Conservation (phyloP, 2,113 vertebrate species). For the Pitta sordida region DNA sequence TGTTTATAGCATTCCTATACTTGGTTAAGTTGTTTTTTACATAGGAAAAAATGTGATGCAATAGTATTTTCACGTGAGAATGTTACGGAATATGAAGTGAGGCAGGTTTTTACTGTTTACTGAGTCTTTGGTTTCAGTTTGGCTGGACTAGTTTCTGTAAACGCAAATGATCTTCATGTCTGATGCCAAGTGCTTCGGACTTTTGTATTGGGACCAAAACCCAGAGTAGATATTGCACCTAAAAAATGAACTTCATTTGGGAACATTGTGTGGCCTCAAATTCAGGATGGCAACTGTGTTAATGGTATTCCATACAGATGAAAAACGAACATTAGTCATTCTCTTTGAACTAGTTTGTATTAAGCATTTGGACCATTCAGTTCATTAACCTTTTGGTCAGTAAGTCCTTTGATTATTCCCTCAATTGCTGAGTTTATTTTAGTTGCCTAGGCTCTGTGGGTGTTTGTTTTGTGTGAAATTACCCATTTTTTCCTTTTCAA, state of each 20-base stretch:
- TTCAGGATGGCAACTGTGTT: background rate
- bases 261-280: background rate
- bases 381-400: background rate
- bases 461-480: background rate
- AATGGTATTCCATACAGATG: background rate
- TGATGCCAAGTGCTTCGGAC: background rate
- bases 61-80: background rate
- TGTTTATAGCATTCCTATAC: background rate
- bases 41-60: background rate
- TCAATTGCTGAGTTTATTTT: background rate
- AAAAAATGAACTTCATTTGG: background rate
- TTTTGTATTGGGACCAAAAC: background rate
- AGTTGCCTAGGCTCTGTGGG: background rate
- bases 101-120: background rate
- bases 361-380: background rate
- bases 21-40: background rate
- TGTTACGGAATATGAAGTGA: background rate
- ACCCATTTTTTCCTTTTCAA: background rate
- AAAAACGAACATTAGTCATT: background rate
- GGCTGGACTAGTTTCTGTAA: background rate
- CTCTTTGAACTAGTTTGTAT: background rate
- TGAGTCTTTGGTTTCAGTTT: background rate
- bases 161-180: accelerated
- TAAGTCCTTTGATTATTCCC: background rate
- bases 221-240: background rate